These are phyloP conservation scores for Thereva nobilitata DNA, from an alignment of 2,888 invertebrate species.

Conservation along the genomic window DNA sequence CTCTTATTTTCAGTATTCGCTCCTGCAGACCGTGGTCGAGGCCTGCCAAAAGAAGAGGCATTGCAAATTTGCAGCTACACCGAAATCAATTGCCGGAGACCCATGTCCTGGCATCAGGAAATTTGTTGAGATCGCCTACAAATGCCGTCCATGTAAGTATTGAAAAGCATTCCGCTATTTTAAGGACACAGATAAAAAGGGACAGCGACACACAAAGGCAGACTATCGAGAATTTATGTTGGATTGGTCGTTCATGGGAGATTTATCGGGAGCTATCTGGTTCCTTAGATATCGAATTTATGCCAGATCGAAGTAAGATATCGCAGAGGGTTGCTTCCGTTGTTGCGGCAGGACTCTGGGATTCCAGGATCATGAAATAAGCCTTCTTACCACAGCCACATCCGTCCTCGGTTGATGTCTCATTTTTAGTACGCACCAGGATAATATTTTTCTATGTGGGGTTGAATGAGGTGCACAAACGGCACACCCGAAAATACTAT, in stretches of 20 bases:
- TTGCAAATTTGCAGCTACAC: slow-evolving; percentile 87
- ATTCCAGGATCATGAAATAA: background rate
- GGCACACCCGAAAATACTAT: background rate
- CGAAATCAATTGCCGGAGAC: slow-evolving; percentile 86
- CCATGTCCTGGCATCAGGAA: slow-evolving; percentile 90
- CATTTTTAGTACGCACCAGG: slow-evolving; percentile 18
- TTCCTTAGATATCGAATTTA: slow-evolving; percentile 31
- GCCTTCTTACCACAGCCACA: slow-evolving; percentile 4
- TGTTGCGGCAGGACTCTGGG: slow-evolving; percentile 1
- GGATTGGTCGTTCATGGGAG: slow-evolving; percentile 22
- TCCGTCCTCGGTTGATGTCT: slow-evolving; percentile 8
- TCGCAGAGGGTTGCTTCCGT: background rate
- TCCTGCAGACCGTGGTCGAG: slow-evolving; percentile 92
- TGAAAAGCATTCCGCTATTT: slow-evolving; percentile 30
- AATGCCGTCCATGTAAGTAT: slow-evolving; percentile 94
- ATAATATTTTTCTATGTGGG: slow-evolving; percentile 31
- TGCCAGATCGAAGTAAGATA: slow-evolving; percentile 19
- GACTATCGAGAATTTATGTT: slow-evolving; percentile 24
- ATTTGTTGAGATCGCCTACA: slow-evolving; percentile 94
- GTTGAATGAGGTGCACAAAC: slow-evolving; percentile 17
- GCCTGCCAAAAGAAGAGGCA: slow-evolving; percentile 91
- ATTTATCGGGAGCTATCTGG: slow-evolving; percentile 23
- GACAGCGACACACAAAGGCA: background rate
- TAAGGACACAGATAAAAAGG: slow-evolving; percentile 8
- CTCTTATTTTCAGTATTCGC: slow-evolving; percentile 69